These are phyloP conservation scores for Sus cebifrons DNA, from an alignment of 2,797 vertebrate genomes.

Conservation along the genomic window DNA sequence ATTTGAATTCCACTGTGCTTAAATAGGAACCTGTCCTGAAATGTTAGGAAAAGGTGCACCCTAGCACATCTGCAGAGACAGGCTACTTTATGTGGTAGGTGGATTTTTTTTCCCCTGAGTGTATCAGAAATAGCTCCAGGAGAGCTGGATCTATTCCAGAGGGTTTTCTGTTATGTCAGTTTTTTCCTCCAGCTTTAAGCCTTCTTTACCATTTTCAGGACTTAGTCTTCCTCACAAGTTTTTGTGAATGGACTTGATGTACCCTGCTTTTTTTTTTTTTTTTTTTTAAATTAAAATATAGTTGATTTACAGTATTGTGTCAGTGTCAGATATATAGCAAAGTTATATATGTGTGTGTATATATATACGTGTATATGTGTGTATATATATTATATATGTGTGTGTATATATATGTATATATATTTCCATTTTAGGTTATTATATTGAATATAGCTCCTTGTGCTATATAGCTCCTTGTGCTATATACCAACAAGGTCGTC, in stretches of 20 bases:
- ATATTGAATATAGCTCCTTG: not conserved
- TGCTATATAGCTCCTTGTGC: not conserved
- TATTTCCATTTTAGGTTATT: not conserved
- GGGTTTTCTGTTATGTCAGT: not conserved
- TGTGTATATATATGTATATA: not conserved
- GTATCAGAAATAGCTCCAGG: not conserved
- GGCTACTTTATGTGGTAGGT: not conserved
- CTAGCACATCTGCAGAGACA: not conserved
- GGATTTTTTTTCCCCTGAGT: too few relatives aligned
- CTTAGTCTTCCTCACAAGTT: not conserved
- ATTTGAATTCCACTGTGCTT: constrained; percentile 55
- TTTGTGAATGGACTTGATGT: constrained; percentile 5
- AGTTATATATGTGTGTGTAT: not conserved
- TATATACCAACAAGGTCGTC: not conserved
- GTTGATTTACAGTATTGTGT: not conserved
- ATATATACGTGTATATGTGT: too few relatives aligned
- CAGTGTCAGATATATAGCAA: not conserved
- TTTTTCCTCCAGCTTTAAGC: not conserved
- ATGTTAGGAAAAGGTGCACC: not conserved
- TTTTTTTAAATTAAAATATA: not conserved
- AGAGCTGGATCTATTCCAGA: not conserved
- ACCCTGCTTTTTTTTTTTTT: not conserved
- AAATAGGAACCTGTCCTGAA: constrained; percentile 24
- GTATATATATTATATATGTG: too few relatives aligned
- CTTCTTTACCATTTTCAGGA: not conserved